Evolutionary conservation across 1,140 invertebrate genomes (phyloP).

Genomic region (Steinernema khuongi): DNA sequence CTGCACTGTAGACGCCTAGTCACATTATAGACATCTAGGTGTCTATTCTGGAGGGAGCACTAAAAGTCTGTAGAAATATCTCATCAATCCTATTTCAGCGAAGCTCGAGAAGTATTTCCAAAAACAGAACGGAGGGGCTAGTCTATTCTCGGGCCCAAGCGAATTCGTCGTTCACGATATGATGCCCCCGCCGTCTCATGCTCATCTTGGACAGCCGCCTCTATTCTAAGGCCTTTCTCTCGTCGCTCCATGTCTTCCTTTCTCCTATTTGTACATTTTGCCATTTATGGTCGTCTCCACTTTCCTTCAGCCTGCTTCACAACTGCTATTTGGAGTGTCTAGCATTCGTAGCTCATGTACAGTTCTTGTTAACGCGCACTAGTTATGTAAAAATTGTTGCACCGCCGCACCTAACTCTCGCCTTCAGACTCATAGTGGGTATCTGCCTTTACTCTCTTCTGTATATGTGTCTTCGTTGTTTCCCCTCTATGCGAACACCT

Average conservation of each 20-base stretch:
- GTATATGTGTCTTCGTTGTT: not conserved
- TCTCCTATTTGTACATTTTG: not conserved
- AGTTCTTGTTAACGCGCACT: not conserved
- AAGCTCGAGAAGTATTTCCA: constrained; percentile 43
- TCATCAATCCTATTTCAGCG: constrained; percentile 40
- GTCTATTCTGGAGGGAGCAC: not conserved
- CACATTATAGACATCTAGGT: not conserved
- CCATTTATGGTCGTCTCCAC: not conserved
- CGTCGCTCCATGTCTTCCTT: not conserved
- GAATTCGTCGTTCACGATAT: not conserved
- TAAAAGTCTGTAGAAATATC: not conserved
- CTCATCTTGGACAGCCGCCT: not conserved
- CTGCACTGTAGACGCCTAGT: not conserved
- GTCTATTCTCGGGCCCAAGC: not conserved
- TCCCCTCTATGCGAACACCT: not conserved
- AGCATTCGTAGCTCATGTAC: constrained; percentile 14
- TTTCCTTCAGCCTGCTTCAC: not conserved
- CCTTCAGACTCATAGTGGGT: not conserved
- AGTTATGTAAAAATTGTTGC: constrained; percentile 17
- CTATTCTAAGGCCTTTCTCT: not conserved
- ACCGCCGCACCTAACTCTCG: constrained; percentile 6
- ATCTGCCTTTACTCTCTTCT: not conserved
- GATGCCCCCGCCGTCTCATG: not conserved
- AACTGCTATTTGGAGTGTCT: not conserved
- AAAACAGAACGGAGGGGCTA: not conserved